A percentile compares a stretch with the other conserved stretches of the same genome.
Evolutionary conservation across 2,888 invertebrate species (phyloP).

Genomic region (Dichetophora obliterata): DNA sequence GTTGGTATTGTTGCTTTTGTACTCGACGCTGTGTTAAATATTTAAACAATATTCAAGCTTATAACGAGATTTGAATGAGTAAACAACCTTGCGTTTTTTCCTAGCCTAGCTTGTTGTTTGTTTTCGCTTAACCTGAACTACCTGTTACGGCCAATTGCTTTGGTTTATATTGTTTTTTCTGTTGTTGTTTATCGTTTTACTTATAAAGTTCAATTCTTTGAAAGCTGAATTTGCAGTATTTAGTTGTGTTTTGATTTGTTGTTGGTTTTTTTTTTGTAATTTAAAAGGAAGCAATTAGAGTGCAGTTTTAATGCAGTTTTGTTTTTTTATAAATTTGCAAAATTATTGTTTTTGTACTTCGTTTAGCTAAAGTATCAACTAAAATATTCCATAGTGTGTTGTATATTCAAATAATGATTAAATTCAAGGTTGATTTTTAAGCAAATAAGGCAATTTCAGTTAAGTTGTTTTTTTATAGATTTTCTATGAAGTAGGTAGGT

Average conservation of each 20-base stretch:
- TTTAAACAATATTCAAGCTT: conserved; percentile 21
- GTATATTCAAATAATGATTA: too few species aligned
- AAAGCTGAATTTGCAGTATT: not conserved
- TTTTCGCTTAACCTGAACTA: not conserved
- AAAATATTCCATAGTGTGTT: too few species aligned
- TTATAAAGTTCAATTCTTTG: not conserved
- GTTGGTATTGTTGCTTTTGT: not conserved
- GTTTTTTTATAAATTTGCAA: too few species aligned
- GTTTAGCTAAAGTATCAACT: not conserved
- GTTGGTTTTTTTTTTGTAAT: not conserved
- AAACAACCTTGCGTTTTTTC: conserved; percentile 10
- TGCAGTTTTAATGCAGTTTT: not conserved
- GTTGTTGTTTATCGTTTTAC: not conserved
- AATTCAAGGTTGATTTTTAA: too few species aligned
- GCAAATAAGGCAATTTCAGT: too few species aligned
- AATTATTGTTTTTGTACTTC: not conserved
- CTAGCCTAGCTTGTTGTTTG: not conserved
- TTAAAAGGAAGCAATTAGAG: conserved; percentile 7
- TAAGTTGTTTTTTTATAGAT: too few species aligned
- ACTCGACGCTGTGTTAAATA: not conserved
- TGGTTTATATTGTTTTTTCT: not conserved
- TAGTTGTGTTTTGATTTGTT: not conserved
- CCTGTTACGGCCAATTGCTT: not conserved
- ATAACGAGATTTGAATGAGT: conserved; percentile 19
- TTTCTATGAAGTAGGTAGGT: too few species aligned